Percentiles rank a stretch among this genome's conserved stretches.
These are phyloP conservation scores for Drosophila kanapiae DNA, from an alignment of 1,140 invertebrate species.

Conservation along the genomic window DNA sequence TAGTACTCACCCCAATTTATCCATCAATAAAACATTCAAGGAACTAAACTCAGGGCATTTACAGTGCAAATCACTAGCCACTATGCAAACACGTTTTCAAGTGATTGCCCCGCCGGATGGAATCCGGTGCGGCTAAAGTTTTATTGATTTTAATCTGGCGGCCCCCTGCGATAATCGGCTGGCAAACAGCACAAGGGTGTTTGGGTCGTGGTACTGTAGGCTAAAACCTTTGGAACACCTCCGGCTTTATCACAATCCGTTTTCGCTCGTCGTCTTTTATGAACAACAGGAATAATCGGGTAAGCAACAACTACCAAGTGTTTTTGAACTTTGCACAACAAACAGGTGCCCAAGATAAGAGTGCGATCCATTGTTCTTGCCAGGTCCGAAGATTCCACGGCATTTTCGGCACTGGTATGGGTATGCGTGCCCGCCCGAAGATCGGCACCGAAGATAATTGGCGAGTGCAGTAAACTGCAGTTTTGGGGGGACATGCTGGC, in stretches of 20 bases:
- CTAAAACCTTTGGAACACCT: constrained; percentile 65
- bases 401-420: neutral
- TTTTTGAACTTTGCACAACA: constrained; percentile 82
- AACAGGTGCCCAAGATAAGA: constrained; percentile 77
- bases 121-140: constrained; percentile 35
- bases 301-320: constrained; percentile 55
- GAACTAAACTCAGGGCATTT: constrained; percentile 3
- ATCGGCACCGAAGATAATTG: constrained; percentile 7
- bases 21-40: constrained; percentile 8
- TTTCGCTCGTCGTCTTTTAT: constrained; percentile 37
- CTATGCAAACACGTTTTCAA: constrained; percentile 43
- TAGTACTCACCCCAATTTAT: neutral
- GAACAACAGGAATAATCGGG: constrained; percentile 44
- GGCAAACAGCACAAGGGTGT: constrained; percentile 27
- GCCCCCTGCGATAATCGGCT: constrained; percentile 40
- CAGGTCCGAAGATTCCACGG: constrained; percentile 30
- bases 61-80: constrained; percentile 30
- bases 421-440: neutral
- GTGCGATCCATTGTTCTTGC: constrained; percentile 33
- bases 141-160: constrained; percentile 79
- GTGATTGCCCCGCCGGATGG: constrained; percentile 14
- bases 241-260: constrained; percentile 65
- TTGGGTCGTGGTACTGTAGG: constrained; percentile 13
- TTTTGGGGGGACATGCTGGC: constrained; percentile 14
- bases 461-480: constrained; percentile 41